A percentile compares a stretch with the other conserved stretches of the same genome.
Conservation (phyloP, 1,140 invertebrate species). For the Phymastichus coffea region DNA sequence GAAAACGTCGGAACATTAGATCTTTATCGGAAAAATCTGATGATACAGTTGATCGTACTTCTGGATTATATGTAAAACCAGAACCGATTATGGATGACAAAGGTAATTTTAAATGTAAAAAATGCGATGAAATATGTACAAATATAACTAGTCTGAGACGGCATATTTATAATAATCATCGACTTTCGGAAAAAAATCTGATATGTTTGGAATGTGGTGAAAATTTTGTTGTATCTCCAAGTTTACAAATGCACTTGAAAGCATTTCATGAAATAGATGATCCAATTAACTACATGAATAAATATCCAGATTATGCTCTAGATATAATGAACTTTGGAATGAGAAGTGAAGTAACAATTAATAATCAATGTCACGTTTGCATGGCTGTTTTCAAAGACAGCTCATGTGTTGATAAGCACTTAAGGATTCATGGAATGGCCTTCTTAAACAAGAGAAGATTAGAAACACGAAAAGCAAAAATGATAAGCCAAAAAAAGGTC, state of each 20-base stretch:
- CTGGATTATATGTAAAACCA: conserved; percentile 43
- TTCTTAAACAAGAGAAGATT: conserved; percentile 57
- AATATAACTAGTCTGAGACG: conserved; percentile 53
- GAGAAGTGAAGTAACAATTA: conserved; percentile 51
- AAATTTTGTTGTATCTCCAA: conserved; percentile 66
- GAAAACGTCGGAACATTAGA: conserved; percentile 39
- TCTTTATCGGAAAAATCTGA: conserved; percentile 31
- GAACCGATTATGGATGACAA: conserved; percentile 43
- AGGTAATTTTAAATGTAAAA: conserved; percentile 57
- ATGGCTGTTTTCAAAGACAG: conserved; percentile 61
- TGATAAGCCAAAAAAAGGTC: conserved; percentile 33
- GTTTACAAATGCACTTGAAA: conserved; percentile 65
- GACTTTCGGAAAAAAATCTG: conserved; percentile 57
- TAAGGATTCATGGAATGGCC: conserved; percentile 68
- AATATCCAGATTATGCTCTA: conserved; percentile 60
- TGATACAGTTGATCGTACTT: background rate
- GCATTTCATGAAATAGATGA: conserved; percentile 62
- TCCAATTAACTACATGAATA: conserved; percentile 59
- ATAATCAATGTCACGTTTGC: conserved; percentile 69
- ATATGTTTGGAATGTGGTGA: conserved; percentile 69
- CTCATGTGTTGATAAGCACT: conserved; percentile 60
- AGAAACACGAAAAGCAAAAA: conserved; percentile 45
- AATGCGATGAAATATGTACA: conserved; percentile 51
- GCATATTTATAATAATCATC: conserved; percentile 59
- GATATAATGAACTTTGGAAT: conserved; percentile 44